Base-by-base conservation (phyloP, 2,797 vertebrate genomes). In the Cyclopterus lumpus region DNA sequence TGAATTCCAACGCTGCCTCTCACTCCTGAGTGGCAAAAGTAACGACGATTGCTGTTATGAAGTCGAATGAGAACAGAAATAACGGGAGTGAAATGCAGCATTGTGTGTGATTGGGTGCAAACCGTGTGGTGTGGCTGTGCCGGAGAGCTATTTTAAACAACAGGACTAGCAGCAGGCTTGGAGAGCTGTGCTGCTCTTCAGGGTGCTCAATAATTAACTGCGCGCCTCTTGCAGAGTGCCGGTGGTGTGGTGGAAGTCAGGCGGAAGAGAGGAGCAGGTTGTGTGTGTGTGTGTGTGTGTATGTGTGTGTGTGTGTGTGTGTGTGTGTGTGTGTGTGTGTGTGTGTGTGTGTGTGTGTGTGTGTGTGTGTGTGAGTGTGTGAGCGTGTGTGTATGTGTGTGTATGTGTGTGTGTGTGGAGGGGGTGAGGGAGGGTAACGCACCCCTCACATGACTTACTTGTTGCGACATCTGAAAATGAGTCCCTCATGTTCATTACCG, bases 141-240 rank as follows among this genome's bases (percentile, higher is more conserved):
- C 34, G 34, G 44, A 68, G 54, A 68, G 77, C 84, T 88, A 81
- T 88, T 87, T 91, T 86, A 82, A 90, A 88, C 79, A 79, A 48
- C 42, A 83, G 89, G 79, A 88, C 82, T 84, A 74, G 77, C 63
- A 78, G 73, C 71, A 67, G 84, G 49, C 80, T 24, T n/a, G 73
- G 71, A 83, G 84, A 86, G 87, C 83, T 61, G 74, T n/a, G 80
- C 81, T 62, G 83, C 84, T 86, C 82, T 85, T 83, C 80, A 6
- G 82, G 84, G 77, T 91, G 86, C 87, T 93, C 84, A 93, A 94
- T 92, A 91, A 93, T 93, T 93, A 85, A 93, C 77, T 68, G 83
- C 68, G 26, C 73, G 73, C 83, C 71, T 83, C 84, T 84, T 61
- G 46, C 61, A 75, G 83, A 87, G 85, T 66, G 73, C 71, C 24